Percentiles rank a stretch among this genome's conserved stretches.
These are phyloP conservation scores for Kryptopterus vitreolus DNA, from an alignment of 2,797 vertebrate genomes.

Conservation along the genomic window DNA sequence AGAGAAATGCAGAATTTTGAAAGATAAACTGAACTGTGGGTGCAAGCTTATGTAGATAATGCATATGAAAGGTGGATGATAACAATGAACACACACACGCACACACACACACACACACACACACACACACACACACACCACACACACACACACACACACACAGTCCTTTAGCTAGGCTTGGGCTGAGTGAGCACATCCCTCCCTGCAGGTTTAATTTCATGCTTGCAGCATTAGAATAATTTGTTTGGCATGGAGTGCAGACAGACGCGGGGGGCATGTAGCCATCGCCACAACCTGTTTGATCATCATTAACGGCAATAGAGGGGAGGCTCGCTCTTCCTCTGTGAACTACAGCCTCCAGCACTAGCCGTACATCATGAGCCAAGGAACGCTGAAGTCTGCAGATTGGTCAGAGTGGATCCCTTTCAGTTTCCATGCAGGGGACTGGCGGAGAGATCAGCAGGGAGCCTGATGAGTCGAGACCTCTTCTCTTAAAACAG, in stretches of 20 bases:
- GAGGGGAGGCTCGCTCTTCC: conserved; percentile 45
- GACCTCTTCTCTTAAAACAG: conserved; percentile 40
- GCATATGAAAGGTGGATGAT: conserved; percentile 21
- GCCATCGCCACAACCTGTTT: conserved; percentile 51
- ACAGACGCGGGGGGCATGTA: conserved; percentile 48
- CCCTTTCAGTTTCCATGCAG: conserved; percentile 31
- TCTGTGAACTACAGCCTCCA: conserved; percentile 38
- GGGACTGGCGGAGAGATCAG: conserved; percentile 35
- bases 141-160: conserved; percentile 17
- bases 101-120: conserved; percentile 22
- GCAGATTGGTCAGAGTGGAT: conserved; percentile 53
- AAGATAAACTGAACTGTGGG: neutral
- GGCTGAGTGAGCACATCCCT: conserved; percentile 53
- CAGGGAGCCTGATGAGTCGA: conserved; percentile 42
- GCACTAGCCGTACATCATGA: conserved; percentile 49
- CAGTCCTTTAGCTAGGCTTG: conserved; percentile 18
- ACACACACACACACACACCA: conserved; percentile 11
- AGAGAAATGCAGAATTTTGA: conserved; percentile 17
- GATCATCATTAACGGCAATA: conserved; percentile 56
- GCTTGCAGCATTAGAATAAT: conserved; percentile 60
- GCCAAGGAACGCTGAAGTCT: conserved; percentile 47
- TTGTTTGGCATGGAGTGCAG: conserved; percentile 56
- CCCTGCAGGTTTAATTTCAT: conserved; percentile 58
- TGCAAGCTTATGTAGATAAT: neutral
- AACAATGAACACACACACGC: conserved; percentile 6